Conservation (phyloP, 1,140 invertebrate genomes). For the Sitobion miscanthi region DNA sequence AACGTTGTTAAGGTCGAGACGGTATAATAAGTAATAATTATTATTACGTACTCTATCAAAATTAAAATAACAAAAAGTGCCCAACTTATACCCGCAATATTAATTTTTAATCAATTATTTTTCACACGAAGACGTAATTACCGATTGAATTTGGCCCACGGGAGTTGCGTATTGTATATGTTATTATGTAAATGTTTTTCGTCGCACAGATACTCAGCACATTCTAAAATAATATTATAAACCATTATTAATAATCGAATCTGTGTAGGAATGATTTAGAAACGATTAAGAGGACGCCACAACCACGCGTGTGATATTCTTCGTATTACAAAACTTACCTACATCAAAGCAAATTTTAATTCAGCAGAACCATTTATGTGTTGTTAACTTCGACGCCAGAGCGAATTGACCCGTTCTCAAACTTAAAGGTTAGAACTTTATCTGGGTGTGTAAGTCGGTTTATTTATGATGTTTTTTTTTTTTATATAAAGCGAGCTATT, state of each 20-base stretch:
- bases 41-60: neutral
- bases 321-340: neutral
- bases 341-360: neutral
- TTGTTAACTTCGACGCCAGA: neutral
- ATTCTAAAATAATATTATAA: neutral
- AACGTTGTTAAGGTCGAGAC: neutral
- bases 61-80: neutral
- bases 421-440: too few species aligned
- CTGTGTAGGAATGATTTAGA: neutral
- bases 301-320: neutral
- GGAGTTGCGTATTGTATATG: neutral
- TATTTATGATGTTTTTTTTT: neutral
- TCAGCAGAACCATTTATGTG: neutral
- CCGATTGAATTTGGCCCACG: neutral
- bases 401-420: neutral
- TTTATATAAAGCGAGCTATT: neutral
- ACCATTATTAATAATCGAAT: neutral
- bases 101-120: neutral
- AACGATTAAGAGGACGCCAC: neutral
- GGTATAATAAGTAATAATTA: neutral
- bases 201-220: neutral
- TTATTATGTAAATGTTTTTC: neutral
- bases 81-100: neutral
- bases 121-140: neutral
- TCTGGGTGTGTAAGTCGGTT: neutral